Base-by-base conservation (phyloP, 2,113 vertebrate species). In the Gracilinanus agilis region DNA sequence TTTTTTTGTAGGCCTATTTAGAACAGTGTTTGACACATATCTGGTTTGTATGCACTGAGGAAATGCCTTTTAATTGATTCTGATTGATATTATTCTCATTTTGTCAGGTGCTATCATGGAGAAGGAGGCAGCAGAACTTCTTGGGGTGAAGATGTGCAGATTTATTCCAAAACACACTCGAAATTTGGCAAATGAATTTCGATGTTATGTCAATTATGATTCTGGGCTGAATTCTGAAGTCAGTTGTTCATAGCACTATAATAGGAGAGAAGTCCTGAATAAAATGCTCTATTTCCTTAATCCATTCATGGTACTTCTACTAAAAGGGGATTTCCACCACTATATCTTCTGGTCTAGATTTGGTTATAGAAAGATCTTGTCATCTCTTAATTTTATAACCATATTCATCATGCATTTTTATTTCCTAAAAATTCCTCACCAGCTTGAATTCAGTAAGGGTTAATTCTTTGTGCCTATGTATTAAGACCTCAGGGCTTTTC, bases 121-220 rank as follows among this genome's bases (percentile, higher is more conserved):
- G 96, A 98, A 98, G 0, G 95, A 98, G 19, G 99, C 99, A 90
- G 97, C 97, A 44, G 98, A 98, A 19, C 98, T 99, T 25, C 99
- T 99, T 93, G 99, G 98, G 13, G 98, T 99, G 92, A 99, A 98
- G 96, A 98, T 98, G 67, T 99, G 99, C 98, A 98, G 96, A 93
- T 99, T 99, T 97, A 98, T 99, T 95, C 99, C 99, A 12, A 97
- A 98, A 96, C 99, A 99, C 97, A 99, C 98, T 27, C 98, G 98
- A n/a, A 99, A 99, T 96, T 94, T 99, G 97, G 99, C 99, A 91
- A 99, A 99, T 27, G 99, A 99, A 96, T 99, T 99, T 96, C 98
- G 99, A 92, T 99, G 99, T 91, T 99, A 99, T 0, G 97, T 98
- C 91, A 99, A 99, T 97, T 99, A 99, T 55, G 96, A 98, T 49